phyloP scores from a whole-genome alignment of 1,140 invertebrate genomes.

The Phymastichus coffea region DNA sequence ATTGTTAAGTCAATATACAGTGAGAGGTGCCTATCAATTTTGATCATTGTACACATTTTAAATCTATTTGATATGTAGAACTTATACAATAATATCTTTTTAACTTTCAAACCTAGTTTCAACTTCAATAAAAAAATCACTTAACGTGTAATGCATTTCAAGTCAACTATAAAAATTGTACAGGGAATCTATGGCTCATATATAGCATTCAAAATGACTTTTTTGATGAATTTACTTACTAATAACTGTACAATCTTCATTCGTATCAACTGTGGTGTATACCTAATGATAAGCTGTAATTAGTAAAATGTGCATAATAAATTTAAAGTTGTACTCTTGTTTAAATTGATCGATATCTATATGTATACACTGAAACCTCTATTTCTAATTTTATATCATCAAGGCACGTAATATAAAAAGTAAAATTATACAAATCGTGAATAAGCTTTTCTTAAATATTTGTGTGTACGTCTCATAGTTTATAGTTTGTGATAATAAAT shows the following conservation, averaged over 20 bases:
- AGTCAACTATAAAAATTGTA: constrained; percentile 8
- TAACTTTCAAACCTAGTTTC: constrained; percentile 1
- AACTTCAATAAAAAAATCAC: constrained; percentile 1
- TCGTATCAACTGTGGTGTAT: neutral
- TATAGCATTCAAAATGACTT: constrained; percentile 6
- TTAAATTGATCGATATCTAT: no score
- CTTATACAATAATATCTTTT: constrained; percentile 2
- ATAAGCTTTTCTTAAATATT: constrained; percentile 44
- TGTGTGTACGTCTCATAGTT: constrained; percentile 44
- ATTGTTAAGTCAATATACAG: constrained; percentile 47
- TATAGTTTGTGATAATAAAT: constrained; percentile 56
- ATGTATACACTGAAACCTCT: constrained; percentile 8
- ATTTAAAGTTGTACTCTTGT: neutral
- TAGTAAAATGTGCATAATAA: constrained; percentile 18
- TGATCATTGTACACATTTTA: constrained; percentile 20
- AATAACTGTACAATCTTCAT: constrained; percentile 4
- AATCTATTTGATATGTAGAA: constrained; percentile 22
- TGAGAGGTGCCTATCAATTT: constrained; percentile 49
- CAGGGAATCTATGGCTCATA: neutral
- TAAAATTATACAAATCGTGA: constrained; percentile 29
- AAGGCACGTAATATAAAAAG: constrained; percentile 17
- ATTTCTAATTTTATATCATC: constrained; percentile 21
- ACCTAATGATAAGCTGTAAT: neutral
- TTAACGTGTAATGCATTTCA: neutral
- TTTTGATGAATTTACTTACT: constrained; percentile 26